Percentiles rank a stretch among this genome's conserved stretches.
phyloP scores from a whole-genome alignment of 2,113 vertebrate genomes.

The Planiliza haematocheilus region DNA sequence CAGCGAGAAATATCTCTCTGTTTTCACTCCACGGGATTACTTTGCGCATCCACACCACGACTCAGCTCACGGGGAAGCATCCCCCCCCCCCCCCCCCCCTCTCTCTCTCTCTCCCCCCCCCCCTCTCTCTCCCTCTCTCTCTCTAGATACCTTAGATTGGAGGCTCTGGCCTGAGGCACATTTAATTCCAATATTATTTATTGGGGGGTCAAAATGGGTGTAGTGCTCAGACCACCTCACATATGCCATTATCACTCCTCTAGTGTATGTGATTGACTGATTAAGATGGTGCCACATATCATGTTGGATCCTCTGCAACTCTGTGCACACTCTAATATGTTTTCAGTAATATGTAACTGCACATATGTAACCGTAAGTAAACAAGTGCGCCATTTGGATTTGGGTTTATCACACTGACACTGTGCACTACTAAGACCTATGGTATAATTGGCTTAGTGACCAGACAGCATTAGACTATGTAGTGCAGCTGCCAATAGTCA shows the following conservation, averaged over 20 bases:
- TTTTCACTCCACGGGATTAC: slow-evolving; percentile 60
- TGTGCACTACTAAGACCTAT: slow-evolving; percentile 29
- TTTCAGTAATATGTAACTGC: no score
- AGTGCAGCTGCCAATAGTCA: slow-evolving; percentile 41
- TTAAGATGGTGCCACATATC: not conserved
- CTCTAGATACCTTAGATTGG: slow-evolving; percentile 59
- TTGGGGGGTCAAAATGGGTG: slow-evolving; percentile 1
- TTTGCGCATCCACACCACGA: slow-evolving; percentile 34
- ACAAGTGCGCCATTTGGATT: slow-evolving; percentile 16
- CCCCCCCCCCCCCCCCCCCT: slow-evolving; percentile 16
- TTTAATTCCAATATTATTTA: slow-evolving; percentile 61
- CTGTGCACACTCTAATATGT: no score
- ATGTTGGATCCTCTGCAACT: not conserved
- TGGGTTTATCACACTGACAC: slow-evolving; percentile 46
- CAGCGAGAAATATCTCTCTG: slow-evolving; percentile 34
- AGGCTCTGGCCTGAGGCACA: slow-evolving; percentile 54
- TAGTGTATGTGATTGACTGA: slow-evolving; percentile 11
- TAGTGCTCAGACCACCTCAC: slow-evolving; percentile 14
- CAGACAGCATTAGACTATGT: slow-evolving; percentile 41
- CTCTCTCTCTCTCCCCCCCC: slow-evolving; percentile 11
- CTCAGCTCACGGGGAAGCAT: slow-evolving; percentile 35
- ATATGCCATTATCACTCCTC: slow-evolving; percentile 25
- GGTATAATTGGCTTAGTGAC: slow-evolving; percentile 75
- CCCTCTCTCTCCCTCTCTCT: slow-evolving; percentile 14
- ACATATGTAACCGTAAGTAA: not conserved